phyloP scores from a whole-genome alignment of 1,140 invertebrate genomes.

The Drosophila athabasca region DNA sequence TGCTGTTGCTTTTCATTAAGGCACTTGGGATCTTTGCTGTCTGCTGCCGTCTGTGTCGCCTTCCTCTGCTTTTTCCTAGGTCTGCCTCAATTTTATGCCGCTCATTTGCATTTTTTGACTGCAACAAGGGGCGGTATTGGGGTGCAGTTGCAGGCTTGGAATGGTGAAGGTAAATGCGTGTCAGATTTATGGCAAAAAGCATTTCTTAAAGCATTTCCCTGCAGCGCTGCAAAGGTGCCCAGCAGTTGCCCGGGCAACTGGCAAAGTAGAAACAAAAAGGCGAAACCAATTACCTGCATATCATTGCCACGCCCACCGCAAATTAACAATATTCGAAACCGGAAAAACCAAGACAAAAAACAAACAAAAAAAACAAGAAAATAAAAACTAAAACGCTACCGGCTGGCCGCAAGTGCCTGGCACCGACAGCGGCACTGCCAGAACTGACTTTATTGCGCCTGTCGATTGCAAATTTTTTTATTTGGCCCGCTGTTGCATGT shows the following conservation, averaged over 20 bases:
- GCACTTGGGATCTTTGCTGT: slow-evolving; percentile 75
- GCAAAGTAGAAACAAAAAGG: slow-evolving; percentile 46
- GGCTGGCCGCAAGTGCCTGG: slow-evolving; percentile 64
- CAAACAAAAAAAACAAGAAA: slow-evolving; percentile 2
- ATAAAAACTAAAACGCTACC: slow-evolving; percentile 27
- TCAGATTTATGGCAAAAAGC: slow-evolving; percentile 55
- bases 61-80: slow-evolving; percentile 21
- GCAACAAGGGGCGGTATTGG: slow-evolving; percentile 14
- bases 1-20: slow-evolving; percentile 76
- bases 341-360: slow-evolving; percentile 6
- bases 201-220: slow-evolving; percentile 29
- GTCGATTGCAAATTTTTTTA: slow-evolving; percentile 60
- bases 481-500: slow-evolving; percentile 48
- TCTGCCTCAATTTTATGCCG: slow-evolving; percentile 54
- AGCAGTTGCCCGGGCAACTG: slow-evolving; percentile 36
- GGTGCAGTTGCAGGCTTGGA: not conserved
- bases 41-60: slow-evolving; percentile 22
- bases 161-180: slow-evolving; percentile 35
- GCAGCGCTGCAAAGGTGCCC: not conserved
- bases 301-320: slow-evolving; percentile 56
- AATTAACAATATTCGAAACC: slow-evolving; percentile 51
- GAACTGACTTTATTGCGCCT: slow-evolving; percentile 68
- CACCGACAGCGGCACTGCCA: slow-evolving; percentile 45
- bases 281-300: slow-evolving; percentile 56
- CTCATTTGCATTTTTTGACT: slow-evolving; percentile 75